Evolutionary conservation across 2,113 vertebrate genomes (phyloP).

Genomic region (Channa argus): DNA sequence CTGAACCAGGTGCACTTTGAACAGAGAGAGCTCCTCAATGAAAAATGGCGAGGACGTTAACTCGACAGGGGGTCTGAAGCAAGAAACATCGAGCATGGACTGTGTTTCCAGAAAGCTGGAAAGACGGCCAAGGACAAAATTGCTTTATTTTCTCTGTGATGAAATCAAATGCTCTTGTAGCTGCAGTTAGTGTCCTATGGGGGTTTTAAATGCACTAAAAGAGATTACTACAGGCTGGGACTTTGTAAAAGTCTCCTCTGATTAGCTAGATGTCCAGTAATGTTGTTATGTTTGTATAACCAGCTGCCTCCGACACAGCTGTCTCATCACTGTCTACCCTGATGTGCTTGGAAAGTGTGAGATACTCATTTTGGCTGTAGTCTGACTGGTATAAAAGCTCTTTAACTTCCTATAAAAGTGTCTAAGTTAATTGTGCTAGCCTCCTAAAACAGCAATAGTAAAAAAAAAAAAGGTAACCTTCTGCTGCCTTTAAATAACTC

Average conservation of each 20-base stretch:
- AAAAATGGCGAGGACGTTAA: background rate
- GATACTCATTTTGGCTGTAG: background rate
- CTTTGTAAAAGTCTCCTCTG: background rate
- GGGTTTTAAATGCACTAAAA: slow-evolving; percentile 23
- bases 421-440: slow-evolving; percentile 1
- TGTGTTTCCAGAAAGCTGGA: slow-evolving; percentile 3
- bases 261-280: slow-evolving; percentile 12
- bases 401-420: background rate
- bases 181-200: background rate
- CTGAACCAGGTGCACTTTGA: slow-evolving; percentile 52
- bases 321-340: background rate
- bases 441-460: no score
- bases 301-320: background rate
- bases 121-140: slow-evolving; percentile 31
- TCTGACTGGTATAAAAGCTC: background rate
- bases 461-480: no score
- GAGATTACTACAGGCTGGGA: background rate
- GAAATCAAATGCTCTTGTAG: background rate
- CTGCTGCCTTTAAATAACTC: no score
- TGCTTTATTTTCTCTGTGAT: slow-evolving; percentile 3
- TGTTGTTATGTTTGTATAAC: background rate
- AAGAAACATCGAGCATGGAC: background rate
- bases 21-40: background rate
- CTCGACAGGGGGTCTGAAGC: background rate
- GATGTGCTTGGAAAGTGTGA: background rate